Evolutionary conservation across 2,888 invertebrate genomes (phyloP).

Genomic region (Eupithecia dodoneata): DNA sequence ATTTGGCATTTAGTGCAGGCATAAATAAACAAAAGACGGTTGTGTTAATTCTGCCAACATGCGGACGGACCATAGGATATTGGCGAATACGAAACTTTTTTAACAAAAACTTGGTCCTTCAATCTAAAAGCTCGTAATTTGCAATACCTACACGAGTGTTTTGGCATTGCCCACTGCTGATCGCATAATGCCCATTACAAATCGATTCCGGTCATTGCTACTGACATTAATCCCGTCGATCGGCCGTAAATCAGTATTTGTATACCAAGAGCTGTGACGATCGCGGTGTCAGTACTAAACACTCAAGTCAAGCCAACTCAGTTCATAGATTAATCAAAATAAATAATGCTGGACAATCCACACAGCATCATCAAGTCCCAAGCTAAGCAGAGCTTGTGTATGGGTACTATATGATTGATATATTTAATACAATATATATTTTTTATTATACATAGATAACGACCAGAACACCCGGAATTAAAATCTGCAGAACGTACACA

Average conservation of each 20-base stretch:
- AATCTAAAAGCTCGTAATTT: background rate
- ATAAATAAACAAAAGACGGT: background rate
- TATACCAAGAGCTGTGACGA: constrained; percentile 10
- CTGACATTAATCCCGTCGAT: constrained; percentile 40
- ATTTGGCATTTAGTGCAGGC: too few species aligned
- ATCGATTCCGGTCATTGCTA: constrained; percentile 33
- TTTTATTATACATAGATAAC: too few species aligned
- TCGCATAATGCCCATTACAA: constrained; percentile 31
- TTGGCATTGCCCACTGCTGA: constrained; percentile 26
- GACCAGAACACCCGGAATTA: too few species aligned
- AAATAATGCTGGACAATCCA: too few species aligned
- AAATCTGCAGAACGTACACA: too few species aligned
- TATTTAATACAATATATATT: too few species aligned
- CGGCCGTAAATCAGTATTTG: constrained; percentile 51
- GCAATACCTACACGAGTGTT: constrained; percentile 16
- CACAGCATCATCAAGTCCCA: too few species aligned
- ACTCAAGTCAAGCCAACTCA: too few species aligned
- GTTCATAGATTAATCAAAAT: too few species aligned
- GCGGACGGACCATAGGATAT: background rate
- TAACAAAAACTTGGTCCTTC: background rate
- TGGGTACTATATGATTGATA: too few species aligned
- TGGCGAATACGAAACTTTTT: background rate
- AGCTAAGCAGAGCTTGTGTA: too few species aligned
- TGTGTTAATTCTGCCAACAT: background rate
- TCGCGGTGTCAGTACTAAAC: background rate